These are phyloP conservation scores for Torymus texanus DNA, from an alignment of 2,888 invertebrate species.

Conservation along the genomic window DNA sequence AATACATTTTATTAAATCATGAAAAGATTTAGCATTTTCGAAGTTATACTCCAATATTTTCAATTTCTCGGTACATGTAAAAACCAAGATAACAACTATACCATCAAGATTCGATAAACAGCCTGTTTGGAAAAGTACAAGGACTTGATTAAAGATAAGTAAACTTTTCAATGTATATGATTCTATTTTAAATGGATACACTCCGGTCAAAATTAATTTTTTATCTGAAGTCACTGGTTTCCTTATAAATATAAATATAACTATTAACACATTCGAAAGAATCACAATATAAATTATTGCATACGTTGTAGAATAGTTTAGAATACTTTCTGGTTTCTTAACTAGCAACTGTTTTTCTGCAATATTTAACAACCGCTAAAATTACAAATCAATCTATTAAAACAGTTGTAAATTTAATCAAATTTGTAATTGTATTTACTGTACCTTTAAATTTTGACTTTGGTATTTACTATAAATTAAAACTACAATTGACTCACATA, in stretches of 20 bases:
- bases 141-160: constrained; percentile 1
- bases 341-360: neutral
- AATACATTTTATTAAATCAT: neutral
- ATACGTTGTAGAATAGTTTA: neutral
- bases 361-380: neutral
- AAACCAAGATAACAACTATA: constrained; percentile 7
- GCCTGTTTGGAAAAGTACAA: neutral
- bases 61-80: constrained; percentile 4
- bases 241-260: neutral
- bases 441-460: neutral
- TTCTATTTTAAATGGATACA: constrained; percentile 15
- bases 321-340: neutral
- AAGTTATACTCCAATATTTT: constrained; percentile 2
- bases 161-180: neutral
- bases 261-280: neutral
- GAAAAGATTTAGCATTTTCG: neutral
- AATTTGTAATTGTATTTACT: neutral
- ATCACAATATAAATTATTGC: neutral
- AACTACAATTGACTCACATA: neutral
- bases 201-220: neutral
- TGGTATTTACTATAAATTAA: constrained; percentile 2
- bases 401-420: no score
- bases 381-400: neutral
- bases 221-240: neutral
- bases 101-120: constrained; percentile 13